phyloP scores from a whole-genome alignment of 2,888 invertebrate species.

The Encarsia formosa region DNA sequence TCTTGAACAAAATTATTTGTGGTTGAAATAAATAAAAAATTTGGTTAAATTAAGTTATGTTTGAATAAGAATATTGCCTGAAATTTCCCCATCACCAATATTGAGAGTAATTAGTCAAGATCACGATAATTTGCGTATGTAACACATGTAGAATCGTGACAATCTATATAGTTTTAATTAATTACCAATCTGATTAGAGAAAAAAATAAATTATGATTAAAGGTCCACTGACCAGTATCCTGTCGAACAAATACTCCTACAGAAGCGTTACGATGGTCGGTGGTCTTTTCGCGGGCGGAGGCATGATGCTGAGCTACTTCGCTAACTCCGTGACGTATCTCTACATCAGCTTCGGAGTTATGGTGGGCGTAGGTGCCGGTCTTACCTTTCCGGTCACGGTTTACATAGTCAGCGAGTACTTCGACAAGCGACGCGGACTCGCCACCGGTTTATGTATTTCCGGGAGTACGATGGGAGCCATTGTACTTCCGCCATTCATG shows the following conservation, averaged over 20 bases:
- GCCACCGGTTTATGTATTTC: conserved; percentile 88
- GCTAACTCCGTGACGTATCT: conserved; percentile 74
- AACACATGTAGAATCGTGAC: too few species aligned
- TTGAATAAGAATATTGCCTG: too few species aligned
- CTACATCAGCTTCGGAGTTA: conserved; percentile 77
- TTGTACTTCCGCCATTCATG: conserved; percentile 75
- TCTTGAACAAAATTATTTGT: too few species aligned
- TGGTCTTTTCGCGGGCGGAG: conserved; percentile 75
- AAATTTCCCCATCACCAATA: too few species aligned
- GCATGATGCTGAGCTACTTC: conserved; percentile 79
- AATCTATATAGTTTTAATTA: too few species aligned
- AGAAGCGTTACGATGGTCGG: conserved; percentile 77
- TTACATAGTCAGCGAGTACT: conserved; percentile 84
- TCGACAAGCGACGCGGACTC: conserved; percentile 70
- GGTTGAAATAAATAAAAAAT: too few species aligned
- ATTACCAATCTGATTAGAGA: neutral
- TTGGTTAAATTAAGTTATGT: too few species aligned
- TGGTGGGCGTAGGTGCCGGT: conserved; percentile 83
- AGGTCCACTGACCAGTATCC: conserved; percentile 83
- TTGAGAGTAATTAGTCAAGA: too few species aligned
- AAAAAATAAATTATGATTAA: conserved; percentile 28
- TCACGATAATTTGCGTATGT: too few species aligned
- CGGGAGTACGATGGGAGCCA: conserved; percentile 80
- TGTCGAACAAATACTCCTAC: conserved; percentile 80
- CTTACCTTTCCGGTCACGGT: conserved; percentile 83